Evolutionary conservation across 2,113 vertebrate genomes (phyloP).

Genomic region (Burhinus oedicnemus): DNA sequence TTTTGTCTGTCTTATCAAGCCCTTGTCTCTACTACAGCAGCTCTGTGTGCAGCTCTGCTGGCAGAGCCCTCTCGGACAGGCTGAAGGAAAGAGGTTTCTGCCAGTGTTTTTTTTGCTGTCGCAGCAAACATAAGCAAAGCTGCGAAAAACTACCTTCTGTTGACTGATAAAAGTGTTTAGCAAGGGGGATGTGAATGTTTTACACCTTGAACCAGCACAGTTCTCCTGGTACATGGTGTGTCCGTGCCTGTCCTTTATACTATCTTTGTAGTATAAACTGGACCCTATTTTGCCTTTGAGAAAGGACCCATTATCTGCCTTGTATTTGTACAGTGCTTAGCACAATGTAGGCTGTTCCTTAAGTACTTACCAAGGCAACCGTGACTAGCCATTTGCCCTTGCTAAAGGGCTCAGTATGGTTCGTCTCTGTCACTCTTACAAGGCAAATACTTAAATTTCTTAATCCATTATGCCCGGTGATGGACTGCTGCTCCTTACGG

Average conservation of each 20-base stretch:
- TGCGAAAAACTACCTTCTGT: slow-evolving; percentile 14
- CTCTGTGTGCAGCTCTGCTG: not conserved
- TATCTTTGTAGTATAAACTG: not conserved
- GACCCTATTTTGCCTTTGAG: slow-evolving; percentile 20
- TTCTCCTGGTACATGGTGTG: not conserved
- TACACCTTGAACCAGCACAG: not conserved
- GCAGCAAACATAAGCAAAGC: not conserved
- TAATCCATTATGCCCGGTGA: not conserved
- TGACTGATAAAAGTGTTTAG: not conserved
- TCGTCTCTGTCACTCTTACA: not conserved
- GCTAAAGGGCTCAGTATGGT: not conserved
- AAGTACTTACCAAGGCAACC: not conserved
- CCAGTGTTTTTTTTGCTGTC: not conserved
- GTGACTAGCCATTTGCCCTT: not conserved
- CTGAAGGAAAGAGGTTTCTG: not conserved
- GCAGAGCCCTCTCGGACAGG: not conserved
- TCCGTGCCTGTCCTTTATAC: not conserved
- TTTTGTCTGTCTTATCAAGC: not conserved
- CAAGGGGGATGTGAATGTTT: not conserved
- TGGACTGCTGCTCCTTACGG: not conserved
- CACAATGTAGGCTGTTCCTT: not conserved
- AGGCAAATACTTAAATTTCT: not conserved
- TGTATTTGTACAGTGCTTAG: not conserved
- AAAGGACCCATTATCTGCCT: not conserved
- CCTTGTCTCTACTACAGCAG: not conserved